Conservation (phyloP, 1,140 invertebrate genomes). For the Zaprionus vittiger region DNA sequence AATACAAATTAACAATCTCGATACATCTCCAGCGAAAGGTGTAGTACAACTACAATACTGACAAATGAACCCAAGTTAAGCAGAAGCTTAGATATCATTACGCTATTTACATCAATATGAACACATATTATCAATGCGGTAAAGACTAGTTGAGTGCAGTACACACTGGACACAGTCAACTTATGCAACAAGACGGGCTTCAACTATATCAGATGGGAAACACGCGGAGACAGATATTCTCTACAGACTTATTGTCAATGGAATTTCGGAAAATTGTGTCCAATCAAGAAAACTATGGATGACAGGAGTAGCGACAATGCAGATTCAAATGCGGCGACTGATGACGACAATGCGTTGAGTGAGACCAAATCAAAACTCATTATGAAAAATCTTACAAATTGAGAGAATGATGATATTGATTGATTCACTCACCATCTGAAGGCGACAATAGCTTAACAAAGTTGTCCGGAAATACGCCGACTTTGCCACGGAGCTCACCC, state of each 20-base stretch:
- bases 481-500: slow-evolving; percentile 94
- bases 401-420: background rate
- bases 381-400: background rate
- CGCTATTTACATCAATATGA: background rate
- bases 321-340: slow-evolving; percentile 17
- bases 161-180: background rate
- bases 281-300: slow-evolving; percentile 46
- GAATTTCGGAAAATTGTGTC: slow-evolving; percentile 50
- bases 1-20: background rate
- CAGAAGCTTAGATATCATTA: background rate
- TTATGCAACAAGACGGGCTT: slow-evolving; percentile 17
- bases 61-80: background rate
- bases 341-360: slow-evolving; percentile 20
- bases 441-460: slow-evolving; percentile 91
- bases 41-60: background rate
- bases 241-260: background rate
- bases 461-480: slow-evolving; percentile 98
- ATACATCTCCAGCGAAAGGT: background rate
- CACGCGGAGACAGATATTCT: background rate
- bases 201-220: slow-evolving; percentile 73
- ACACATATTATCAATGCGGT: slow-evolving; percentile 20
- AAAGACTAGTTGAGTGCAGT: slow-evolving; percentile 1
- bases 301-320: slow-evolving; percentile 33
- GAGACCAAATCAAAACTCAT: slow-evolving; percentile 61
- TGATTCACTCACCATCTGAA: slow-evolving; percentile 82